Base-by-base conservation (phyloP, 1,140 invertebrate species). In the Heterodera carotae region DNA sequence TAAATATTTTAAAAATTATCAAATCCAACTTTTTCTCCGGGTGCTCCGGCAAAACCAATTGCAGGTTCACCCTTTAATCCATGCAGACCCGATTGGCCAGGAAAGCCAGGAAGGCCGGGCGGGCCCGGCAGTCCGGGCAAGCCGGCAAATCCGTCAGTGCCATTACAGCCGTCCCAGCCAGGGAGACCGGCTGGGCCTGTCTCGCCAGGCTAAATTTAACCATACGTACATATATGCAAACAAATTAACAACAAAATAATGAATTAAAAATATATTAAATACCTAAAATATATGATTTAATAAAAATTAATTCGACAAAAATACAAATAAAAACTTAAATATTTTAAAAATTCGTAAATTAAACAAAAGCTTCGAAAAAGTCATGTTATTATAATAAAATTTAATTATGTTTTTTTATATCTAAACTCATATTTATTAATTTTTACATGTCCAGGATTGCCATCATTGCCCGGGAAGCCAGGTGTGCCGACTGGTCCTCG, bases 131-230 rank as follows among this genome's bases (percentile, higher is more conserved):
- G 60, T 81, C 85, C 85, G 56, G 86, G 85, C 8, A 87, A 29
- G 25, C 85, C 86, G 27, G 86, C 69, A 12, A 81, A 60, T 69
- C 86, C 86, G 75, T 87, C 87, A 69, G 86, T 87, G 77, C 86
- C 86, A 53, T 88, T 88, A 76, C 86, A 87, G 27, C 86, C 86
- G 69, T 87, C 86, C 85, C 85, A 87, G 56, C 86, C 86, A 27
- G 86, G 86, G n/a, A 73, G 68, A 56, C 86, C 85, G 7, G 81
- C 85, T 27, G 86, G 86, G 64, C 85, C 85, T 34, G 85, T 84
- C 71, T 88, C 85, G 80, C 85, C 85, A 27, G 85, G 85, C 67
- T 74, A 53, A 53, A 18, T 39, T 39, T 39, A 10, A 6, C 4
- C 4, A 39, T 6, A 39, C 4, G 36, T 6, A 6, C 10, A 6